Base-by-base conservation (phyloP, 2,888 invertebrate genomes). In the Drosophila mimetica region DNA sequence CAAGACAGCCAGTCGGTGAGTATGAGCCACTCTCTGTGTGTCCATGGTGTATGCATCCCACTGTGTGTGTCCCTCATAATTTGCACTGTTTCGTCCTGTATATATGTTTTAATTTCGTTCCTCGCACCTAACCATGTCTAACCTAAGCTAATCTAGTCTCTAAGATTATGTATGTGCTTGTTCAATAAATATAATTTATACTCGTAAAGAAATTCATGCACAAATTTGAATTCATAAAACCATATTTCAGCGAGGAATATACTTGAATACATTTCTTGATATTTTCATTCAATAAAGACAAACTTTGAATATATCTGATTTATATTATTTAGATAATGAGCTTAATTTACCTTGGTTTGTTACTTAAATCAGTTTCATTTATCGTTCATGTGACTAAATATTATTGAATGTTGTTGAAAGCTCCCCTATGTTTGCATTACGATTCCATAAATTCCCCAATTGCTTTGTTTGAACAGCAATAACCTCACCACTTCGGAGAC, bases 401-500 rank as follows among this genome's bases (percentile, higher is more conserved):
- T 22, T 22, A 22, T 22, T 22, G 2, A 20, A 20, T 20, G 20
- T 20, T 20, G 2, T 20, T 4, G 20, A 20, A 20, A 20, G 22
- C 22, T 22, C 5, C 5, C 22, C 22, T 22, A 22, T 22, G 22
- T 22, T 4, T 22, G 4, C 22, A 22, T 22, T 22, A 22, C 22
- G 22, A 22, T 32, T 32, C 32, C 32, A 32, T n/a, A 13, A 34
- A n/a, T 34, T 13, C 4, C 18, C 3, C 0, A 39, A 18, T 28
- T n/a, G 34, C 7, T 20, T 57, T 47, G 4, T 13, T 5, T 1
- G 2, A 22, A 53, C 70, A 91, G 89, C 61, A 81, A 79, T 46
- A 90, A 89, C 75, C 83, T 91, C 30, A 90, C 90, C 48, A 90
- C 91, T 53, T 91, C 91, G 22, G 91, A 91, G 73, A 91, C 91